Evolutionary conservation across 30 jellyfish, hydroid and myxozoan genomes (phyloP), one percentile per base, ranked within the genome.

Genomic region (Catostylus mosaicus): DNA sequence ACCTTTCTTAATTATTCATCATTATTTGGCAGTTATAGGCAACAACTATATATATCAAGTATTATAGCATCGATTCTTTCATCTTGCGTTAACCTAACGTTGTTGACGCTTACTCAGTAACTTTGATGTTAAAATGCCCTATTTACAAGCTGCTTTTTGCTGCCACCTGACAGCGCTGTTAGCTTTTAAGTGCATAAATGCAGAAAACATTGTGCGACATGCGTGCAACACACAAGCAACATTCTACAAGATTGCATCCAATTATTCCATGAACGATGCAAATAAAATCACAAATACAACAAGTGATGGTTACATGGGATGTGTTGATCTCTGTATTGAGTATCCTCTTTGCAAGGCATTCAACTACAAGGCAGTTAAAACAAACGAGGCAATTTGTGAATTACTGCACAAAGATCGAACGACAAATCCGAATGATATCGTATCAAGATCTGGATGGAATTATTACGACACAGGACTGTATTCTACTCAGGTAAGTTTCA

Each of bases 311-410:
- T n/a, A n/a, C n/a, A n/a, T n/a, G n/a, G n/a, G n/a, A n/a, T n/a
- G n/a, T n/a, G n/a, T n/a, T n/a, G n/a, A n/a, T n/a, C n/a, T n/a
- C n/a, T n/a, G n/a, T n/a, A n/a, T n/a, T n/a, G n/a, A n/a, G n/a
- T n/a, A n/a, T n/a, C 50, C 40, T n/a, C n/a, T n/a, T n/a, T 74
- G 85, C 67, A 48, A 74, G 19, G 71, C 85, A n/a, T 74, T 74
- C 73, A 74, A 74, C 46, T 48, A 30, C 60, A 74, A 74, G 70
- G 27, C 33, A 33, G 12, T 56, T 19, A 20, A 30, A 10, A n/a
- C 52, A 46, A 10, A 7, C n/a, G 50, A 46, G 3, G 47, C 85
- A 2, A 12, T 46, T 2, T 74, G 85, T 48, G 85, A 74, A 57
- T 52, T 74, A 30, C 43, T 74, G 75, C 56, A 50, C 12, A 37